These are phyloP conservation scores for Melinopterus prodromus DNA, from an alignment of 2,888 invertebrate genomes.

Conservation along the genomic window DNA sequence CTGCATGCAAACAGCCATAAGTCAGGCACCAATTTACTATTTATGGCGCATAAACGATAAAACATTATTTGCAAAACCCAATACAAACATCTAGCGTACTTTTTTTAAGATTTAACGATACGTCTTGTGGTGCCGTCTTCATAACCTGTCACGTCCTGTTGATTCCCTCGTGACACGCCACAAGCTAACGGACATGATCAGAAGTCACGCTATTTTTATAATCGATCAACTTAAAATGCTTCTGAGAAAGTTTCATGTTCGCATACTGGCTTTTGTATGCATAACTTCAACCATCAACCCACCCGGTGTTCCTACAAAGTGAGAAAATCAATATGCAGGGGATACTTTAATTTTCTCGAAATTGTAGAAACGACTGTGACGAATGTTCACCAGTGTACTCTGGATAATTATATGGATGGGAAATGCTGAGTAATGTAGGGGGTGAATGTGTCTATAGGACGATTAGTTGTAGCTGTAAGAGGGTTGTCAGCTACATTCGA, in stretches of 20 bases:
- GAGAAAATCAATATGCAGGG: neutral
- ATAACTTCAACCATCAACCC: neutral
- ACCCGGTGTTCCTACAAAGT: neutral
- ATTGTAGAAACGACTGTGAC: conserved; percentile 4
- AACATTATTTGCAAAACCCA: neutral
- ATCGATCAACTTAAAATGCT: neutral
- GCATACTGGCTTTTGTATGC: neutral
- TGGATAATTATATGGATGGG: conserved; percentile 4
- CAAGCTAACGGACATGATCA: neutral
- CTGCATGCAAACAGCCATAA: neutral
- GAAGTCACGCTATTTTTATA: neutral
- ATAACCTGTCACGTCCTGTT: neutral
- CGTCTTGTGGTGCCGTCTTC: neutral
- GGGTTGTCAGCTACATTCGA: conserved; percentile 4
- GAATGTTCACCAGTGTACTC: neutral
- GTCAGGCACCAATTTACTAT: neutral
- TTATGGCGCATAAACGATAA: neutral
- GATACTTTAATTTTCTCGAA: conserved; percentile 4
- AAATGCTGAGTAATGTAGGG: neutral
- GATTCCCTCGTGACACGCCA: neutral
- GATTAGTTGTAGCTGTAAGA: neutral
- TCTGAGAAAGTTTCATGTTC: neutral
- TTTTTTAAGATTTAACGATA: neutral
- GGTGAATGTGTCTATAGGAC: conserved; percentile 4
- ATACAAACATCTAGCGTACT: neutral